A percentile compares a stretch with the other conserved stretches of the same genome.
These are phyloP conservation scores for Lycia hirtaria DNA, from an alignment of 2,888 invertebrate species.

Conservation along the genomic window DNA sequence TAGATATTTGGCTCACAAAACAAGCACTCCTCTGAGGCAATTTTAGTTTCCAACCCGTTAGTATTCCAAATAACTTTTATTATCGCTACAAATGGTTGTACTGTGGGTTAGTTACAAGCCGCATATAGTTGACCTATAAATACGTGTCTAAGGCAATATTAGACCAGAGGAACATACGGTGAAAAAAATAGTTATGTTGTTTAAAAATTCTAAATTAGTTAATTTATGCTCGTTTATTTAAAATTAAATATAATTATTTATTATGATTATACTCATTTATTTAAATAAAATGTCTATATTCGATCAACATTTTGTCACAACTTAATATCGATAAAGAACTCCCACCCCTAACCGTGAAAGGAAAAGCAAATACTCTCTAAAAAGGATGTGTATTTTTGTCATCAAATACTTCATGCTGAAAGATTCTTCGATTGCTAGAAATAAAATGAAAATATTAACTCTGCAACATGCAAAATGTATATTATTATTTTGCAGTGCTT, in stretches of 20 bases:
- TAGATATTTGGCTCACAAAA: background rate
- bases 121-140: too few species aligned
- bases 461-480: too few species aligned
- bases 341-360: constrained; percentile 6
- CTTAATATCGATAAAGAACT: constrained; percentile 1
- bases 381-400: constrained; percentile 24
- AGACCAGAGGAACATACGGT: too few species aligned
- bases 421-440: constrained; percentile 16
- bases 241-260: too few species aligned
- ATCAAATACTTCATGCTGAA: constrained; percentile 13
- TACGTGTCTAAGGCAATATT: too few species aligned
- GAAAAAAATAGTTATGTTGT: too few species aligned
- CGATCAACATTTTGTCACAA: background rate
- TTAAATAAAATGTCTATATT: background rate
- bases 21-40: background rate
- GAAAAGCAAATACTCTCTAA: constrained; percentile 19
- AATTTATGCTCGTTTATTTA: too few species aligned
- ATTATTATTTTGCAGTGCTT: constrained; percentile 3
- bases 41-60: background rate
- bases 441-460: constrained; percentile 21
- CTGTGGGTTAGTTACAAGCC: too few species aligned
- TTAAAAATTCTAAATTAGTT: too few species aligned
- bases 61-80: background rate
- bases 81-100: too few species aligned
- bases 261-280: too few species aligned